Percentiles rank a stretch among this genome's conserved stretches.
These are phyloP conservation scores for Dichetophora obliterata DNA, from an alignment of 2,888 invertebrate species.

Conservation along the genomic window DNA sequence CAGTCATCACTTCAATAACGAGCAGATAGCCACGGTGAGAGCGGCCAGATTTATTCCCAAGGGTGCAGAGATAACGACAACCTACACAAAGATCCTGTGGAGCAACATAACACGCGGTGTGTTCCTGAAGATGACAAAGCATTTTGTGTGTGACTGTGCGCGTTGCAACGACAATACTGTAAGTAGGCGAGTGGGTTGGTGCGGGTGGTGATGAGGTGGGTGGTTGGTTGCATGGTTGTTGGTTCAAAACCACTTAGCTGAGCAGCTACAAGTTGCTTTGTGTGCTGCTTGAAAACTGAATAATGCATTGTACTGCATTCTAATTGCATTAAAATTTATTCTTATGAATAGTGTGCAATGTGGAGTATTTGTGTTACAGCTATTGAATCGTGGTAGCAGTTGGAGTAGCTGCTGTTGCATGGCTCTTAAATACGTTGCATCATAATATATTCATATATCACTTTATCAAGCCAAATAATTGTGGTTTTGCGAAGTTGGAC, in stretches of 20 bases:
- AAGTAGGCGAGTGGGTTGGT: conserved; percentile 66
- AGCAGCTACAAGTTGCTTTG: background rate
- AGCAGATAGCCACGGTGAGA: conserved; percentile 74
- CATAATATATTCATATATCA: no score
- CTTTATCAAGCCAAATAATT: no score
- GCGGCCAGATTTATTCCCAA: conserved; percentile 75
- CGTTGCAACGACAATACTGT: conserved; percentile 79
- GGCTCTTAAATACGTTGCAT: no score
- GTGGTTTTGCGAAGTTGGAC: no score
- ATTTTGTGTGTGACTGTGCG: conserved; percentile 77
- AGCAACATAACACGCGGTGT: conserved; percentile 78
- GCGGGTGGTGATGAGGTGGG: background rate
- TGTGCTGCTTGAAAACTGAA: background rate
- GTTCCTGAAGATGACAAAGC: conserved; percentile 76
- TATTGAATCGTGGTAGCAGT: no score
- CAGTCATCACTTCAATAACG: conserved; percentile 76
- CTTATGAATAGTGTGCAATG: background rate
- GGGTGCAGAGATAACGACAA: conserved; percentile 78
- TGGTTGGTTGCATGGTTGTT: background rate
- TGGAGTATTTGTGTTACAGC: background rate
- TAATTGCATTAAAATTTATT: conserved; percentile 7
- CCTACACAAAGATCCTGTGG: conserved; percentile 81
- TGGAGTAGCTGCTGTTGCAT: no score
- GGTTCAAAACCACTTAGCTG: background rate
- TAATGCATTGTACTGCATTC: background rate